Conservation (phyloP, 2,113 vertebrate genomes). For the Axis porcinus region DNA sequence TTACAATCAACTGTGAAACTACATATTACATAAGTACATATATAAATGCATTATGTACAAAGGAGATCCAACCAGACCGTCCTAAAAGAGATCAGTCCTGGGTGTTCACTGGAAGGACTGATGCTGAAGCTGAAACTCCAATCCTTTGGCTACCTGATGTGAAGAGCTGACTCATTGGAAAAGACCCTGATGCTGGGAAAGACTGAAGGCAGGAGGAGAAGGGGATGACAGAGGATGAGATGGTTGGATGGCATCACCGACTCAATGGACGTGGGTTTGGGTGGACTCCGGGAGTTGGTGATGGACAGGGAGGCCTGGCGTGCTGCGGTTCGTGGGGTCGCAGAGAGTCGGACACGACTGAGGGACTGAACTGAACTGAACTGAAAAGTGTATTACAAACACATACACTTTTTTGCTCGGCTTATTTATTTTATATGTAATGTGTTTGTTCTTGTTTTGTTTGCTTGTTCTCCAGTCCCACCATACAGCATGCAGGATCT, state of each 20-base stretch:
- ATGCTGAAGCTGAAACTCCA: neutral
- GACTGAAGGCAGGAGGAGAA: neutral
- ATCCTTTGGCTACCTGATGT: neutral
- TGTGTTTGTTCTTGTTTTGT: neutral
- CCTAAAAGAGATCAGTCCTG: neutral
- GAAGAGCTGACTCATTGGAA: neutral
- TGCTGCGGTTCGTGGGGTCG: accelerated
- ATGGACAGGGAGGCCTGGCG: neutral
- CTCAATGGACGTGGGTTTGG: neutral
- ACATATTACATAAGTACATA: neutral
- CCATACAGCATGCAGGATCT: neutral
- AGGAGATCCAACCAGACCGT: neutral
- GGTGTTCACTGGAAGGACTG: neutral
- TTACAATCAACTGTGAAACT: neutral
- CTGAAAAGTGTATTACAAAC: neutral
- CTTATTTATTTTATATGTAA: neutral
- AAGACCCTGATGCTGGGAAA: neutral
- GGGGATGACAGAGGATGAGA: neutral
- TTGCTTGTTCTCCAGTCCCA: neutral
- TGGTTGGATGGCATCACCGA: neutral
- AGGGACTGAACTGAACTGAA: neutral
- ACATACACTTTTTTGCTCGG: neutral
- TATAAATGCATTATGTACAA: neutral
- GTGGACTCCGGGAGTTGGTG: neutral
- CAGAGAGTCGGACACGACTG: neutral